Conservation (phyloP, 2,888 invertebrate genomes). For the Aphrophora alni region DNA sequence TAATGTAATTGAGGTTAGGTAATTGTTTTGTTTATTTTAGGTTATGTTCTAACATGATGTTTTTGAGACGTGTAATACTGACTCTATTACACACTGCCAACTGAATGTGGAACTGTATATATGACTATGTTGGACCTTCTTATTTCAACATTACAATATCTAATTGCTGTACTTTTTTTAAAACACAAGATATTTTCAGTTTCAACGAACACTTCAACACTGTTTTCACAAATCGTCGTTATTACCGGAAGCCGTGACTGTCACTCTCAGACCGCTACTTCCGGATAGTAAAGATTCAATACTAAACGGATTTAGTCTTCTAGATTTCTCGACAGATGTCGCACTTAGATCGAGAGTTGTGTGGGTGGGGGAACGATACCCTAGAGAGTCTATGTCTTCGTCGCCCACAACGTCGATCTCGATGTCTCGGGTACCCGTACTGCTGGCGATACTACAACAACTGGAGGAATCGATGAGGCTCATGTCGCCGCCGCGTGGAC, state of each 20-base stretch:
- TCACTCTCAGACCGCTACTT: not conserved
- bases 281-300: slow-evolving; percentile 86
- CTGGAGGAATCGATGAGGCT: slow-evolving; percentile 55
- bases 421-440: slow-evolving; percentile 57
- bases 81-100: no score
- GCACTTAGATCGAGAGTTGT: slow-evolving; percentile 38
- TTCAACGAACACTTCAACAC: no score
- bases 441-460: slow-evolving; percentile 57
- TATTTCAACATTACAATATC: no score
- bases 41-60: no score
- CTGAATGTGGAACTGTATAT: no score
- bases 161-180: no score
- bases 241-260: slow-evolving; percentile 51
- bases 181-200: no score
- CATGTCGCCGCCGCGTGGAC: slow-evolving; percentile 65
- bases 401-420: slow-evolving; percentile 85
- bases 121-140: no score
- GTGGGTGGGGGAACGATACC: no score
- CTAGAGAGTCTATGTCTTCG: slow-evolving; percentile 60
- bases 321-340: slow-evolving; percentile 60
- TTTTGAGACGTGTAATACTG: no score
- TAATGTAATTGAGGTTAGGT: no score
- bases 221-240: slow-evolving; percentile 16
- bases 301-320: slow-evolving; percentile 83
- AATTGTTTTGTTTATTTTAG: no score